Base-by-base conservation (phyloP, 2,797 vertebrate species). In the Australoheros facetus region DNA sequence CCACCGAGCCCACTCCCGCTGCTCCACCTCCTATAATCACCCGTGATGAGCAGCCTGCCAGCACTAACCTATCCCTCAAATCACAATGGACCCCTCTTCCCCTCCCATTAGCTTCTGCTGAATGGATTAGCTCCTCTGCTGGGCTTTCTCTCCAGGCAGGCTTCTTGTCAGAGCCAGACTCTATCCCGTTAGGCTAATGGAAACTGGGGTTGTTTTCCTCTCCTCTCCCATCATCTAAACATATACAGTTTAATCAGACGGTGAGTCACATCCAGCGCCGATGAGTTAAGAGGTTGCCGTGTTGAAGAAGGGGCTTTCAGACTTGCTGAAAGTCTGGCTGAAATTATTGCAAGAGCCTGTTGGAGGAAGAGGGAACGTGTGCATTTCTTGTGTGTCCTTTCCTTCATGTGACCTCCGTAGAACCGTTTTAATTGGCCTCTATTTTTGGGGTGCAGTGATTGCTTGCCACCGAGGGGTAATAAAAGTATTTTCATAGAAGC, bases 31-130 rank as follows among this genome's bases (percentile, higher is more conserved):
- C 87, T 84, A 88, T 95, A 95, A 96, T 95, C 93, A 91, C 87
- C 91, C 88, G 73, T 94, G 93, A 96, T 95, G 93, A 93, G 93
- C 90, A 91, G 91, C 90, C 92, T 94, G 92, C 93, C 92, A 93
- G 90, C 88, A 74, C 91, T 93, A 93, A 94, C 92, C 94, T 88
- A 94, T 94, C 87, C 92, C 90, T 95, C 92, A 93, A 93, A 95
- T 95, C 91, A 91, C 92, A 94, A 92, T 90, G 89, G 94, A 94
- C 91, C 93, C 85, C 85, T 91, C 90, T 91, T 91, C 90, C 85
- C 86, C 84, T 89, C 91, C 86, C 89, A 94, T 95, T 95, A 95
- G 92, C 91, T 88, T 90, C 87, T 88, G 87, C 90, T 91, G 91
- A 92, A 93, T 89, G 90, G 91, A 95, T 95, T 93, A 94, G 91